Percentiles rank a stretch among this genome's conserved stretches.
Conservation (phyloP, 2,113 vertebrate genomes). For the Solea solea region DNA sequence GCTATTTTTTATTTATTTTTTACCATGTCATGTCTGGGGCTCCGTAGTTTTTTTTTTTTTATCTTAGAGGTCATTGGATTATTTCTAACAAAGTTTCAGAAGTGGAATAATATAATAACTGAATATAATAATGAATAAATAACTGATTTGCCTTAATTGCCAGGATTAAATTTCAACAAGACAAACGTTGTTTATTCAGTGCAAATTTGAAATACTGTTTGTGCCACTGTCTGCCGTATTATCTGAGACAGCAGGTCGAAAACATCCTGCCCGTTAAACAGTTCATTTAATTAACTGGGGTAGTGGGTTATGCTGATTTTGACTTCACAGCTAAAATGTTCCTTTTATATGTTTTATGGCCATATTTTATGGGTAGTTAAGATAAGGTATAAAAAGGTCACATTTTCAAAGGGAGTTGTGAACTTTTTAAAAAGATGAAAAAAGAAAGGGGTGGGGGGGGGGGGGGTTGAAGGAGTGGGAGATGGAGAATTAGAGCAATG, state of each 20-base stretch:
- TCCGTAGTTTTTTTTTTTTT: no score
- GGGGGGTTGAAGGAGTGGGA: conserved; percentile 26
- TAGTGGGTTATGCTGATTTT: conserved; percentile 47
- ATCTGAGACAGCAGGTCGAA: conserved; percentile 16
- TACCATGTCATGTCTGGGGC: no score
- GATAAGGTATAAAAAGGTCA: conserved; percentile 59
- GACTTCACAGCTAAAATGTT: conserved; percentile 32
- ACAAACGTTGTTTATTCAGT: conserved; percentile 4
- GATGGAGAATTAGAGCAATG: conserved; percentile 65
- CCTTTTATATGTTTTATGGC: conserved; percentile 37
- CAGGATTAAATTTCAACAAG: conserved; percentile 11
- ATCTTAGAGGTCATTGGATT: no score
- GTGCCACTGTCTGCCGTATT: background rate
- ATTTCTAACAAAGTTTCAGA: no score
- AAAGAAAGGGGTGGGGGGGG: conserved; percentile 5
- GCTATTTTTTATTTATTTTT: no score
- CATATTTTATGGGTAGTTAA: conserved; percentile 56
- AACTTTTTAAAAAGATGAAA: conserved; percentile 57
- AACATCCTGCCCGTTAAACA: conserved; percentile 5
- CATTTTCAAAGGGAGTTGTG: conserved; percentile 44
- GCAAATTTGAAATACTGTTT: background rate
- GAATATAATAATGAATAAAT: background rate
- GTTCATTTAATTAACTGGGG: conserved; percentile 52
- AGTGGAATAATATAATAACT: no score
- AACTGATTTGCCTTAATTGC: conserved; percentile 5